Base-by-base conservation (phyloP, 2,113 vertebrate genomes). In the Corydoras sp. region DNA sequence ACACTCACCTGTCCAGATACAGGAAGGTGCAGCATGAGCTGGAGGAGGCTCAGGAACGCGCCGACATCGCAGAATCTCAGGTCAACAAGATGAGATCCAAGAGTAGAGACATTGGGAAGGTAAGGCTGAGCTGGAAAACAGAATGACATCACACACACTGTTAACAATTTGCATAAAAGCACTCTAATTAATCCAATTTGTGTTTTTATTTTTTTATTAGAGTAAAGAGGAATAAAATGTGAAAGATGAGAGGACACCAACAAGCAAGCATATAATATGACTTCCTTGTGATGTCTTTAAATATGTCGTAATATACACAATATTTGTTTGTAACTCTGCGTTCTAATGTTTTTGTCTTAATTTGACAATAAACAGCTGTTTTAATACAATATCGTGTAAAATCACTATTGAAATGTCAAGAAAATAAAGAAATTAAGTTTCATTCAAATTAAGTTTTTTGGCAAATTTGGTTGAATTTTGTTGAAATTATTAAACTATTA, bases 11-110 rank as follows among this genome's bases (percentile, higher is more conserved):
- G 78, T 85, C 85, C 73, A 85, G 85, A 76, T 90, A 83, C 86
- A 88, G 89, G 71, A 89, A 89, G 71, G 65, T 89, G 54, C 91
- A 93, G 81, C 89, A 92, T 30, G 88, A 92, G 74, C 76, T 92
- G 71, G 90, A 93, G 69, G 90, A 93, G 78, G 89, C 92, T 3
- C 87, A 92, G 79, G 91, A 93, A 75, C 84, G 91, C n/a, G 91
- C 89, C 0, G 92, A 93, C 50, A 91, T 92, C 0, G 87, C 89
- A 0, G 91, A 93, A 80, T 90, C 91, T 24, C 90, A 92, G 77
- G 89, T 91, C 79, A 92, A 92, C 86, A 93, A 92, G 72, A 65
- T 88, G 73, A 87, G 86, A 58, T 80, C 81, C 50, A 90, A 56
- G 54, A 56, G 54, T 5, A 3, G 51, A 43, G 35, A 43, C 7